These are phyloP conservation scores for Larimichthys polyactis DNA, from an alignment of 2,113 vertebrate species.

Conservation along the genomic window DNA sequence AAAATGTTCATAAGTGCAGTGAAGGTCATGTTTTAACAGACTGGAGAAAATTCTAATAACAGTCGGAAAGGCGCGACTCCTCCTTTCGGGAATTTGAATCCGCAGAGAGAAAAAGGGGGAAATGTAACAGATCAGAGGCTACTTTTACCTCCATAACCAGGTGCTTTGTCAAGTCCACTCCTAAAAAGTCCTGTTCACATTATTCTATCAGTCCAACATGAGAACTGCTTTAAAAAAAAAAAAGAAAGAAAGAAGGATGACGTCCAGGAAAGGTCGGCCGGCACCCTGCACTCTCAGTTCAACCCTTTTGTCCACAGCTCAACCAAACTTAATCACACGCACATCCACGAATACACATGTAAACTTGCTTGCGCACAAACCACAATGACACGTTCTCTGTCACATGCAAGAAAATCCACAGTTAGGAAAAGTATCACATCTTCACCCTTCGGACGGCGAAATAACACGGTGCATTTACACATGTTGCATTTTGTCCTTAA, in stretches of 20 bases:
- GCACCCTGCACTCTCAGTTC: slow-evolving; percentile 50
- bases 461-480: slow-evolving; percentile 12
- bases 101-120: not conserved
- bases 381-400: slow-evolving; percentile 27
- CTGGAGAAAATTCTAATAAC: slow-evolving; percentile 13
- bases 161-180: slow-evolving; percentile 57
- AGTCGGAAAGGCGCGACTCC: not conserved
- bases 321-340: slow-evolving; percentile 56
- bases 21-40: slow-evolving; percentile 12
- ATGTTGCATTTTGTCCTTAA: slow-evolving; percentile 55
- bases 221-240: slow-evolving; percentile 42
- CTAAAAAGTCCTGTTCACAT: slow-evolving; percentile 54
- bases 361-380: slow-evolving; percentile 40
- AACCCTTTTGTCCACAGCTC: slow-evolving; percentile 69
- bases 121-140: slow-evolving; percentile 11
- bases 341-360: slow-evolving; percentile 33
- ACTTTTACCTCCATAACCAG: slow-evolving; percentile 76
- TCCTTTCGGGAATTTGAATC: slow-evolving; percentile 18
- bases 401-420: slow-evolving; percentile 11
- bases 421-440: slow-evolving; percentile 9
- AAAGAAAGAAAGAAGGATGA: slow-evolving; percentile 44
- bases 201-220: slow-evolving; percentile 48
- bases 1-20: not conserved
- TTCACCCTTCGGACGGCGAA: slow-evolving; percentile 32
- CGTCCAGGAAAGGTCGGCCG: slow-evolving; percentile 63